Conservation (phyloP, 2,888 invertebrate species). For the Thelaira solivaga region DNA sequence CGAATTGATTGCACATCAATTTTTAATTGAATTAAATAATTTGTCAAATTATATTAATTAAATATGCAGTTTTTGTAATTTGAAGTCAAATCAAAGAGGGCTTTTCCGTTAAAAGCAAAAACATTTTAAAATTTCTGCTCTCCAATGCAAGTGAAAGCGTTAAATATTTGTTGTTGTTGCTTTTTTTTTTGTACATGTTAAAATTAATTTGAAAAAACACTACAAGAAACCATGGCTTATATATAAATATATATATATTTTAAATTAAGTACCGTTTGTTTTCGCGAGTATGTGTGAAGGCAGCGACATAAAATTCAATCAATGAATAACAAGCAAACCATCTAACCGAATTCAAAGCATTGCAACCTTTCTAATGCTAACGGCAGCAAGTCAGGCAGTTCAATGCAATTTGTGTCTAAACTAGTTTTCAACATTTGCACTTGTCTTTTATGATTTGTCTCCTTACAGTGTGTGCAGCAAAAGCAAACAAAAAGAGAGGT, state of each 20-base stretch:
- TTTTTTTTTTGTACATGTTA: slow-evolving; percentile 23
- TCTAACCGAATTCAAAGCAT: slow-evolving; percentile 16
- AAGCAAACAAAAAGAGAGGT: not conserved
- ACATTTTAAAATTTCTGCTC: slow-evolving; percentile 22
- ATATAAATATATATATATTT: slow-evolving; percentile 1
- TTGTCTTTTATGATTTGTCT: slow-evolving; percentile 50
- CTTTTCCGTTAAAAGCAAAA: not conserved
- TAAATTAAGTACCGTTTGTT: slow-evolving; percentile 41
- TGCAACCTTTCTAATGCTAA: slow-evolving; percentile 38
- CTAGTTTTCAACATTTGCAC: slow-evolving; percentile 48
- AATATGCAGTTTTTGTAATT: too few species aligned
- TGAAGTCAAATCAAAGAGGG: too few species aligned
- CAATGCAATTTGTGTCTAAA: slow-evolving; percentile 42
- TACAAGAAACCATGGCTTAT: slow-evolving; percentile 4
- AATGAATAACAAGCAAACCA: not conserved
- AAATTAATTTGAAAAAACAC: slow-evolving; percentile 36
- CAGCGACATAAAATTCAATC: slow-evolving; percentile 25
- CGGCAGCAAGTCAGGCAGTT: slow-evolving; percentile 11
- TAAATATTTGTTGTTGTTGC: slow-evolving; percentile 28
- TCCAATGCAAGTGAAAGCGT: slow-evolving; percentile 54
- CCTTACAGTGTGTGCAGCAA: slow-evolving; percentile 19
- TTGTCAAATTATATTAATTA: too few species aligned
- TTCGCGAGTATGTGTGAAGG: not conserved
- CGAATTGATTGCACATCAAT: too few species aligned
- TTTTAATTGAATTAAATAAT: too few species aligned